phyloP scores from a whole-genome alignment of 2,888 invertebrate species.

The Phrixothrix hirtus region DNA sequence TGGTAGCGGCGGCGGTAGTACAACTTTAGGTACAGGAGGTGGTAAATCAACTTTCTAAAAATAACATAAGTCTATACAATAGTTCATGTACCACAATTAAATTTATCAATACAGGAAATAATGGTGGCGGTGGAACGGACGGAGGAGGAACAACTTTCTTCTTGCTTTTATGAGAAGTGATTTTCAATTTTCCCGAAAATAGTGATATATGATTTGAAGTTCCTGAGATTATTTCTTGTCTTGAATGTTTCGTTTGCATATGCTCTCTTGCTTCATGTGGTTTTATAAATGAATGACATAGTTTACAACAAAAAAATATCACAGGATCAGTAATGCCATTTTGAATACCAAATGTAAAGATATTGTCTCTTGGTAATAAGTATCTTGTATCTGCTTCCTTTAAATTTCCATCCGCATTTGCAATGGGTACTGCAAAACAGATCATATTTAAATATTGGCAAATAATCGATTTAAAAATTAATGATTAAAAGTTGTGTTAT shows the following conservation, averaged over 20 bases:
- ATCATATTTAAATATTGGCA: too few relatives aligned
- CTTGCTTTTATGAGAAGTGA: slow-evolving; percentile 42
- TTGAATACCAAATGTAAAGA: slow-evolving; percentile 23
- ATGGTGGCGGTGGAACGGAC: slow-evolving; percentile 42
- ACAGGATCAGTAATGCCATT: slow-evolving; percentile 23
- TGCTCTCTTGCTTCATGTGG: slow-evolving; percentile 18
- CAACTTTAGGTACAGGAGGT: slow-evolving; percentile 12
- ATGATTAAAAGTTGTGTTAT: too few relatives aligned
- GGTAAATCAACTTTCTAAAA: slow-evolving; percentile 28
- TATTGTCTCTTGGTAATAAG: slow-evolving; percentile 19
- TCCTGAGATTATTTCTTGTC: slow-evolving; percentile 8
- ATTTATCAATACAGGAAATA: slow-evolving; percentile 44
- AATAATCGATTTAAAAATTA: too few relatives aligned
- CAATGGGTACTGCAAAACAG: slow-evolving; percentile 22
- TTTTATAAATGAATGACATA: slow-evolving; percentile 20
- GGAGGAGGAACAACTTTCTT: slow-evolving; percentile 44
- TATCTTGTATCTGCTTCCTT: slow-evolving; percentile 18
- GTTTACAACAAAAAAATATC: slow-evolving; percentile 17
- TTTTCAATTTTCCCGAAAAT: slow-evolving; percentile 13
- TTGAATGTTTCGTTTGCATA: slow-evolving; percentile 17
- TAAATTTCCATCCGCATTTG: slow-evolving; percentile 14
- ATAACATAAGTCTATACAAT: slow-evolving; percentile 4
- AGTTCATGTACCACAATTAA: slow-evolving; percentile 9
- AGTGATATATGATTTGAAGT: slow-evolving; percentile 1
- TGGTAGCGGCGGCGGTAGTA: neutral